These are phyloP conservation scores for Psylliodes chrysocephalus DNA, from an alignment of 2,888 invertebrate species.

Conservation along the genomic window DNA sequence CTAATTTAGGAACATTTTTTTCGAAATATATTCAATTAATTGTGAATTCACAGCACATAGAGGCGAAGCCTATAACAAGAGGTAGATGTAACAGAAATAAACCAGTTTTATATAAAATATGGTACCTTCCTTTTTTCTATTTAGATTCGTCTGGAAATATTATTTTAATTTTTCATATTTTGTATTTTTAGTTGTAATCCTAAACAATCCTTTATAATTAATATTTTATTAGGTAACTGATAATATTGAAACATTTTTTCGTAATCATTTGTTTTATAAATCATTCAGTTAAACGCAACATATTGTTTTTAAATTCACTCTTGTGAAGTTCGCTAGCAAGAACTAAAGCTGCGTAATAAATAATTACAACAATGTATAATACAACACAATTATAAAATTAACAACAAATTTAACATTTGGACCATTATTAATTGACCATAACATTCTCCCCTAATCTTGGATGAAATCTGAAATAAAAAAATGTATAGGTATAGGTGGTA, in stretches of 20 bases:
- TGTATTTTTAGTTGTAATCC: too few species aligned
- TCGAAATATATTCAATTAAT: not conserved
- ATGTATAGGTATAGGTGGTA: too few species aligned
- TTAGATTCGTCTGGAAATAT: too few species aligned
- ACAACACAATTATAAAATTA: constrained; percentile 26
- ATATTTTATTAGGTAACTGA: too few species aligned
- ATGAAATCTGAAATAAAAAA: constrained; percentile 1
- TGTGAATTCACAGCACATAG: too few species aligned
- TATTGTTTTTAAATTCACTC: not conserved
- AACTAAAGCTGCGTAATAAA: not conserved
- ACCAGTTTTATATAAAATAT: not conserved
- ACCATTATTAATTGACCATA: constrained; percentile 22
- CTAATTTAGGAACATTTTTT: not conserved
- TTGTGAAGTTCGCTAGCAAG: not conserved
- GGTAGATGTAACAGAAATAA: not conserved
- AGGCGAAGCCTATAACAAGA: not conserved
- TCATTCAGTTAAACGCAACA: not conserved
- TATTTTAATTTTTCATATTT: too few species aligned
- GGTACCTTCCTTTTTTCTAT: too few species aligned
- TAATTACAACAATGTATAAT: constrained; percentile 4
- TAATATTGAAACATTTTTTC: too few species aligned
- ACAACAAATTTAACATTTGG: constrained; percentile 30
- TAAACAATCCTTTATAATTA: too few species aligned
- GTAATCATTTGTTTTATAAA: not conserved
- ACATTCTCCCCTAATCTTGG: not conserved